These are phyloP conservation scores for Aphis craccivora DNA, from an alignment of 1,140 invertebrate genomes.

Conservation along the genomic window DNA sequence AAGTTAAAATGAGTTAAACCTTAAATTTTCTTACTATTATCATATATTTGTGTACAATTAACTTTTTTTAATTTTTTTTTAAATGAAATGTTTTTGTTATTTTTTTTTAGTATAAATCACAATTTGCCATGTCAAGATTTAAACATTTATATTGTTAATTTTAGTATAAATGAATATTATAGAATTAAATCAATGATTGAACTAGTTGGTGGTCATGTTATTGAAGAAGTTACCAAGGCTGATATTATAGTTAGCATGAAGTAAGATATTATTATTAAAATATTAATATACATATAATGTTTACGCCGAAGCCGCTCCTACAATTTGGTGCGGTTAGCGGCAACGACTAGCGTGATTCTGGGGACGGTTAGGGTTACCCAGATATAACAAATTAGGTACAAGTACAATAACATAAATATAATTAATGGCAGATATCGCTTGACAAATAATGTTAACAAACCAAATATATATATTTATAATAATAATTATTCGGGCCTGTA, in stretches of 20 bases:
- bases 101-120: slow-evolving; percentile 62
- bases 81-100: neutral
- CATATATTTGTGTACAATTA: too few species aligned
- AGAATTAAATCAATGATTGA: slow-evolving; percentile 82
- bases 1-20: neutral
- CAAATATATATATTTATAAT: too few species aligned
- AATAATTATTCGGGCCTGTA: too few species aligned
- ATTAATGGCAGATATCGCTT: too few species aligned
- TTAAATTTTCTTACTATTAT: neutral
- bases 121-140: slow-evolving; percentile 70
- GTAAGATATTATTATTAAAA: slow-evolving; percentile 60
- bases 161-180: slow-evolving; percentile 81
- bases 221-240: slow-evolving; percentile 72
- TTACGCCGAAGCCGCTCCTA: too few species aligned
- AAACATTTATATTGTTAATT: slow-evolving; percentile 82
- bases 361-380: too few species aligned
- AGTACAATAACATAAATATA: too few species aligned
- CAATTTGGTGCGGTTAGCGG: too few species aligned
- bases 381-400: too few species aligned
- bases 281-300: neutral
- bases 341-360: too few species aligned
- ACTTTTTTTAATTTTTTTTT: neutral
- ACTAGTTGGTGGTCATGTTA: slow-evolving; percentile 83
- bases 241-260: slow-evolving; percentile 60
- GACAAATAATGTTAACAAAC: too few species aligned